phyloP scores from a whole-genome alignment of 1,140 invertebrate species.

The Bathynomus jamesi region DNA sequence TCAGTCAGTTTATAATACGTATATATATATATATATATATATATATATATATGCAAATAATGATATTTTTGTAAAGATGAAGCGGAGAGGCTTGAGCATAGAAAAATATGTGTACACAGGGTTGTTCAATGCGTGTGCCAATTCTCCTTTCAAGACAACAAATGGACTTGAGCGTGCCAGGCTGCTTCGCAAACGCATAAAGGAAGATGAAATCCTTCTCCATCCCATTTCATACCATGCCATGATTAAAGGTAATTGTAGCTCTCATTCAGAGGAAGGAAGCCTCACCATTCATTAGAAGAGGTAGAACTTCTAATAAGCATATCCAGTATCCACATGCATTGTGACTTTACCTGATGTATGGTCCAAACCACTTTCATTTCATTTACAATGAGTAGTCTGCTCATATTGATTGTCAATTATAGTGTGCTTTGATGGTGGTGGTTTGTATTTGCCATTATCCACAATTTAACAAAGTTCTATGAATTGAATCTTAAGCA shows the following conservation, averaged over 20 bases:
- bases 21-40: background rate
- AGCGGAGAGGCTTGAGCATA: slow-evolving; percentile 57
- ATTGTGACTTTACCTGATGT: too few relatives aligned
- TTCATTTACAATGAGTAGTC: too few relatives aligned
- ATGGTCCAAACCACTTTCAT: too few relatives aligned
- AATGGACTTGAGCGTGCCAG: slow-evolving; percentile 58
- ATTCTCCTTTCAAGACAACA: slow-evolving; percentile 55
- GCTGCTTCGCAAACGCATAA: slow-evolving; percentile 57
- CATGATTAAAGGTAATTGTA: slow-evolving; percentile 63
- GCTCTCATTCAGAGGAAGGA: too few relatives aligned
- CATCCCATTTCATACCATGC: slow-evolving; percentile 74
- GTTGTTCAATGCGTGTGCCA: slow-evolving; percentile 78
- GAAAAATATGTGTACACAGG: slow-evolving; percentile 66
- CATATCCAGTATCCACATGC: too few relatives aligned
- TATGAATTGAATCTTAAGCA: too few relatives aligned
- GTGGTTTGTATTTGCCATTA: too few relatives aligned
- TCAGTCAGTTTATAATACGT: background rate
- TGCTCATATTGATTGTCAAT: too few relatives aligned
- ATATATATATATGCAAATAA: background rate
- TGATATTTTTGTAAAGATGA: slow-evolving; percentile 52
- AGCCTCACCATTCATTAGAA: too few relatives aligned
- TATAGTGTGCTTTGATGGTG: too few relatives aligned
- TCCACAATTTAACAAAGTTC: too few relatives aligned
- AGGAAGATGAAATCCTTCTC: slow-evolving; percentile 56
- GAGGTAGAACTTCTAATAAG: too few relatives aligned